Evolutionary conservation across 37 sponge, comb jelly and placozoan species (phyloP).

Genomic region (Cladorhizidae sp.): DNA sequence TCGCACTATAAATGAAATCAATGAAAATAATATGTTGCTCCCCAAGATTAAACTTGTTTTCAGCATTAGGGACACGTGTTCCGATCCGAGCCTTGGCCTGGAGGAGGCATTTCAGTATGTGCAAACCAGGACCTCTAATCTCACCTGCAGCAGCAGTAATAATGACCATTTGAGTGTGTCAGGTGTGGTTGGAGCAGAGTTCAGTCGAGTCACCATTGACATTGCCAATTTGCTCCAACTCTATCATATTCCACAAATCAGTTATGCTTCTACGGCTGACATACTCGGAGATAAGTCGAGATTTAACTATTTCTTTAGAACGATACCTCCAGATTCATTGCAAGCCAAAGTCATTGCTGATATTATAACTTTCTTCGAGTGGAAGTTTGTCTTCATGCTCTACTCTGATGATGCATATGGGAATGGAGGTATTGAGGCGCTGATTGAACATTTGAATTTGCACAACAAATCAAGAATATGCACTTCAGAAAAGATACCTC

Average conservation of each 20-base stretch:
- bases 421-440: constrained; percentile 28
- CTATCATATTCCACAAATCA: constrained; percentile 77
- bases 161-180: background rate
- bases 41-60: constrained; percentile 59
- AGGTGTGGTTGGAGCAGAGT: constrained; percentile 78
- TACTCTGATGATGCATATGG: constrained; percentile 61
- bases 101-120: constrained; percentile 56
- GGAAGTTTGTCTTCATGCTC: constrained; percentile 57
- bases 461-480: background rate
- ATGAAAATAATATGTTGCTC: constrained; percentile 44
- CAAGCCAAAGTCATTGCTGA: constrained; percentile 77
- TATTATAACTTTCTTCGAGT: constrained; percentile 48
- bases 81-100: constrained; percentile 31
- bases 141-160: background rate
- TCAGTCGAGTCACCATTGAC: constrained; percentile 55
- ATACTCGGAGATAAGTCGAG: constrained; percentile 67
- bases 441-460: constrained; percentile 14
- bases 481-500: background rate
- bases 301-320: constrained; percentile 80
- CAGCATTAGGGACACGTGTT: constrained; percentile 78
- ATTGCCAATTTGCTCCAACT: constrained; percentile 68
- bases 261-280: constrained; percentile 65
- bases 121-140: background rate
- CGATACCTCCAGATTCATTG: constrained; percentile 75
- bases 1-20: constrained; percentile 54